phyloP scores from a whole-genome alignment of 2,888 invertebrate species.

The Hesperia comma region DNA sequence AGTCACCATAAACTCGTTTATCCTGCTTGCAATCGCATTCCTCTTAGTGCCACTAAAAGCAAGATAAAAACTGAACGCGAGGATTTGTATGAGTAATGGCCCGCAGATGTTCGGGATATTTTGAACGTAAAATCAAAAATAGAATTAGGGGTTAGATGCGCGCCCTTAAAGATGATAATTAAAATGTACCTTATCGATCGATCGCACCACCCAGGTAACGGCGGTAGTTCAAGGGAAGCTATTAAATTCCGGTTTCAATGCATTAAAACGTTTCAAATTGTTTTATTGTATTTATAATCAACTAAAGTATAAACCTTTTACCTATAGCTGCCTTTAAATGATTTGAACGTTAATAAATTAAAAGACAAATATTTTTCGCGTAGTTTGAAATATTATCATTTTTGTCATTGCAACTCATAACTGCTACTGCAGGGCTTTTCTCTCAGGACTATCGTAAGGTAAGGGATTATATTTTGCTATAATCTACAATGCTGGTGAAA shows the following conservation, averaged over 20 bases:
- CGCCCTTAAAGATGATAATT: constrained; percentile 74
- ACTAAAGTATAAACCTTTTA: no score
- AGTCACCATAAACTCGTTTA: constrained; percentile 48
- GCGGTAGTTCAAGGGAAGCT: constrained; percentile 46
- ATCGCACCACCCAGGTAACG: constrained; percentile 76
- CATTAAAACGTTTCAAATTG: not conserved
- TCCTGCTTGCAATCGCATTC: constrained; percentile 53
- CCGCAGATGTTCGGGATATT: constrained; percentile 64
- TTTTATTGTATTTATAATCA: no score
- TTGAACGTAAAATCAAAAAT: constrained; percentile 66
- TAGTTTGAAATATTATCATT: no score
- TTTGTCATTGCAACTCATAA: no score
- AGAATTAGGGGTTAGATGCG: constrained; percentile 75
- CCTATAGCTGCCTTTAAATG: no score
- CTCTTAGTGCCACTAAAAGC: constrained; percentile 47
- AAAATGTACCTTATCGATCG: constrained; percentile 69
- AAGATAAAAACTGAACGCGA: constrained; percentile 56
- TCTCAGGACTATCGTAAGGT: no score
- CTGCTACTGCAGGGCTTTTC: no score
- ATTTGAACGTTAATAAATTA: not conserved
- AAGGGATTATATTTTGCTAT: no score
- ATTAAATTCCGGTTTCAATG: constrained; percentile 37
- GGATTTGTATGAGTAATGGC: constrained; percentile 72
- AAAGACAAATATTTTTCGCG: not conserved
- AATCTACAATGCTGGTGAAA: no score